Conservation (phyloP, 2,888 invertebrate genomes). For the Malthinus seriepunctatus region DNA sequence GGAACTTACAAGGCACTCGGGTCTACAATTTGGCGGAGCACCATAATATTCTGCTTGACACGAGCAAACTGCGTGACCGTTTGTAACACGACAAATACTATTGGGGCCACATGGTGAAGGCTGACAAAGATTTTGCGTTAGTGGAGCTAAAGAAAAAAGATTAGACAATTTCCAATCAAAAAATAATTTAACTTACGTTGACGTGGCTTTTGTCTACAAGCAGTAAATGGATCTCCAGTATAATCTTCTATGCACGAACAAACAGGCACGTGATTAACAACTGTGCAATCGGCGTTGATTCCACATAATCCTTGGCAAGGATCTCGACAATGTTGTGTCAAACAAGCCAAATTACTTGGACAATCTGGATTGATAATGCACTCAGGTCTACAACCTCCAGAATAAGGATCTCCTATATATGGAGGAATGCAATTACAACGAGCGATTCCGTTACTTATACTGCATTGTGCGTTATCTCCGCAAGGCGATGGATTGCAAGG, state of each 20-base stretch:
- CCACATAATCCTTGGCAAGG: conserved; percentile 87
- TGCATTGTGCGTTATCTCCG: conserved; percentile 82
- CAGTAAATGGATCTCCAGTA: conserved; percentile 81
- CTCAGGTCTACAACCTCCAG: conserved; percentile 83
- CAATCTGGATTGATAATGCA: conserved; percentile 84
- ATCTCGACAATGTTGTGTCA: conserved; percentile 83
- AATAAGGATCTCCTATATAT: conserved; percentile 85
- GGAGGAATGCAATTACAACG: conserved; percentile 87
- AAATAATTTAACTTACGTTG: conserved; percentile 58
- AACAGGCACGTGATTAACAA: conserved; percentile 80
- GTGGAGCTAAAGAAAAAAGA: conserved; percentile 30
- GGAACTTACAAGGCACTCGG: conserved; percentile 63
- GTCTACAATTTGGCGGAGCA: conserved; percentile 62
- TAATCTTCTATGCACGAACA: conserved; percentile 79
- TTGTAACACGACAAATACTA: conserved; percentile 60
- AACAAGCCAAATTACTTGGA: conserved; percentile 73
- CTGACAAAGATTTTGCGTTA: conserved; percentile 59
- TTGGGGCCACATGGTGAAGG: conserved; percentile 66
- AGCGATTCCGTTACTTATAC: conserved; percentile 67
- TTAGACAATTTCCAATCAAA: background rate
- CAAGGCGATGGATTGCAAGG: conserved; percentile 82
- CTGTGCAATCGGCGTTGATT: conserved; percentile 78
- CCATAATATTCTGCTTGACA: conserved; percentile 65
- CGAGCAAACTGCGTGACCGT: conserved; percentile 64
- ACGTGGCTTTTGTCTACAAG: conserved; percentile 66